Evolutionary conservation across 2,888 invertebrate genomes (phyloP), one percentile per base, ranked within the genome.

Genomic region (Trichogramma evanescens): DNA sequence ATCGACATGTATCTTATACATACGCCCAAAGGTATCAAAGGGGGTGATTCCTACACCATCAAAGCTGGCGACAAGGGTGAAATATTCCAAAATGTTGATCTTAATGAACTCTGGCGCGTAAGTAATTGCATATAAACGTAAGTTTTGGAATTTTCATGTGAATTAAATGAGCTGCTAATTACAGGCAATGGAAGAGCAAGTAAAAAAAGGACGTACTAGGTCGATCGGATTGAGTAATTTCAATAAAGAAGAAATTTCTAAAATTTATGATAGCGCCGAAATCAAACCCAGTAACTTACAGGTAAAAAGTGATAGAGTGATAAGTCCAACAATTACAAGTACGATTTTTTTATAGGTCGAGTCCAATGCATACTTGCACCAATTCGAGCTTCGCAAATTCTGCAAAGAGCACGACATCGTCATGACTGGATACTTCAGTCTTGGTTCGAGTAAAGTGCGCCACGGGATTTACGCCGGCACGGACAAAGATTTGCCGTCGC

Each of bases 171-270:
- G 13, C 13, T 13, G 13, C 13, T 39, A 3, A 40, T 49, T 72
- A 7, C 66, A 89, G 89, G 85, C 80, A 71, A 84, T 91, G 87
- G 89, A 90, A 75, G 78, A 83, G 58, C 83, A 85, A 70, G 87
- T 89, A 51, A 81, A 81, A 63, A 78, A 80, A 55, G 89, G 89
- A 3, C 78, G 82, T 38, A 77, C 83, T 0, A 86, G 82, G 70
- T 83, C 89, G n/a, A 85, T 93, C 65, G 92, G 92, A 3, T 73
- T 92, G 55, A 91, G 91, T 52, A 93, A 92, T 77, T 92, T 89
- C 76, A 90, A 88, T 71, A 81, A 81, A 61, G 72, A 78, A 10
- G 92, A 92, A 79, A 81, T 91, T 59, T 72, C 80, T 63, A 80
- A 82, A 62, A 83, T 91, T 57, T 81, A 85, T 65, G 78, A 84